Conservation (phyloP, 53 echinoderm and acorn worm genomes). For the Crossaster papposus region DNA sequence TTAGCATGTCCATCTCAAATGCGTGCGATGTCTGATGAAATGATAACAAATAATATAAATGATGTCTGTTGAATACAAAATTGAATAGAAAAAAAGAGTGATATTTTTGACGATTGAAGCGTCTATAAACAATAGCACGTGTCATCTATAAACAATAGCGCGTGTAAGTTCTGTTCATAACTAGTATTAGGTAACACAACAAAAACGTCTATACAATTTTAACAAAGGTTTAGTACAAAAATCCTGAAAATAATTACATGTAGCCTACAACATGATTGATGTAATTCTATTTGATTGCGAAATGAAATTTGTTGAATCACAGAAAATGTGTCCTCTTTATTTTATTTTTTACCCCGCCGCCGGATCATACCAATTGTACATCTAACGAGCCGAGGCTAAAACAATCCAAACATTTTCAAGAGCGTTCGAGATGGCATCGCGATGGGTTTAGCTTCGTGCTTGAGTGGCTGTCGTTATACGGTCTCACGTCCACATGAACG, state of each 20-base stretch:
- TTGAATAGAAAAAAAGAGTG: too few species aligned
- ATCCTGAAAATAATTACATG: too few species aligned
- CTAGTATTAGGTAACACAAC: too few species aligned
- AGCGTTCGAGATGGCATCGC: background rate
- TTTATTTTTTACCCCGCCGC: background rate
- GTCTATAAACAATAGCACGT: too few species aligned
- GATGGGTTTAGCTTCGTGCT: background rate
- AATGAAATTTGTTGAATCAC: background rate
- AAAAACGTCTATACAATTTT: too few species aligned
- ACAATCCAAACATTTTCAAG: background rate
- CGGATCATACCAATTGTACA: background rate
- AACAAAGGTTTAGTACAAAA: too few species aligned
- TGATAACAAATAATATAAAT: background rate
- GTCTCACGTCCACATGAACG: constrained; percentile 2
- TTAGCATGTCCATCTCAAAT: constrained; percentile 68
- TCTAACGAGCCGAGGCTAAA: background rate
- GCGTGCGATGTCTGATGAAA: constrained; percentile 75
- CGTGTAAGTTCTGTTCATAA: too few species aligned
- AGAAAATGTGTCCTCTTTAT: background rate
- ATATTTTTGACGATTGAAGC: too few species aligned
- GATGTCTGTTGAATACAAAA: too few species aligned
- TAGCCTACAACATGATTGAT: too few species aligned
- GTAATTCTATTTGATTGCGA: too few species aligned
- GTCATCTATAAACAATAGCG: too few species aligned
- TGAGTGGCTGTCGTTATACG: background rate